Conservation (phyloP, 2,113 vertebrate genomes). For the Heterotis niloticus region DNA sequence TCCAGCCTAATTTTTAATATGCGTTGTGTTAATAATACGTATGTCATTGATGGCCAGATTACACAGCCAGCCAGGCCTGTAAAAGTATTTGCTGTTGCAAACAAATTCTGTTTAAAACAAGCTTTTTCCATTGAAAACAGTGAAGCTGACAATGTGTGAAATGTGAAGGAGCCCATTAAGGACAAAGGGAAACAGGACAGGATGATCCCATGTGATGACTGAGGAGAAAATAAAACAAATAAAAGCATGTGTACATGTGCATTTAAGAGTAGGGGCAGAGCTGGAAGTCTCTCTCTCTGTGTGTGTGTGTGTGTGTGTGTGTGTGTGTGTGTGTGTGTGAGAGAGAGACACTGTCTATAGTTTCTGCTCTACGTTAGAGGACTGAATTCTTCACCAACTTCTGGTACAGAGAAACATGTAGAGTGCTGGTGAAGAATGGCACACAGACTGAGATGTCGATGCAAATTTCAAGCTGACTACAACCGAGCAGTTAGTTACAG, state of each 20-base stretch:
- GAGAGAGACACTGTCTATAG: neutral
- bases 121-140: slow-evolving; percentile 13
- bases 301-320: neutral
- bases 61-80: neutral
- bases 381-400: neutral
- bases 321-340: neutral
- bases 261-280: neutral
- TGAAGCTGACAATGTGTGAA: neutral
- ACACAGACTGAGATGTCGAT: neutral
- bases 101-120: slow-evolving; percentile 10
- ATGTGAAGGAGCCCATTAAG: neutral
- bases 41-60: neutral
- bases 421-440: neutral
- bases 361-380: neutral
- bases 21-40: neutral
- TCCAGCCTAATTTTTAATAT: neutral
- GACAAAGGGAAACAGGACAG: neutral
- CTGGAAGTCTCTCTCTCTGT: neutral
- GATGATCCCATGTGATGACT: neutral
- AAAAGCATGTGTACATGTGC: neutral
- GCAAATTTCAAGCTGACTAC: neutral
- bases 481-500: neutral
- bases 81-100: neutral
- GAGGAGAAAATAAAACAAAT: slow-evolving; percentile 12
- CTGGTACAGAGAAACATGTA: neutral